A percentile compares a stretch with the other conserved stretches of the same genome.
Evolutionary conservation across 2,797 vertebrate species (phyloP).

Genomic region (Monodelphis domestica): DNA sequence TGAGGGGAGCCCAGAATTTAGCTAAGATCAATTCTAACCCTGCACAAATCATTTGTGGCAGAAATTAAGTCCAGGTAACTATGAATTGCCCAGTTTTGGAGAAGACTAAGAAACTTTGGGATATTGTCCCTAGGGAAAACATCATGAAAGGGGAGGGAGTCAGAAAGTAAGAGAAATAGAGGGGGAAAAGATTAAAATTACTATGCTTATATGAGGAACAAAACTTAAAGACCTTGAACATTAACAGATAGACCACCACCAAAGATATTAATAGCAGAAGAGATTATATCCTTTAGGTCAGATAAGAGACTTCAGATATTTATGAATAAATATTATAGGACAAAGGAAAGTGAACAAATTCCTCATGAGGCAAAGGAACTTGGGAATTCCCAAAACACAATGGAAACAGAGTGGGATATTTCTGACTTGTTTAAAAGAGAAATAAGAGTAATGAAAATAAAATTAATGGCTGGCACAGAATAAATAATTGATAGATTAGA

Average conservation of each 20-base stretch:
- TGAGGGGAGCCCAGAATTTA: background rate
- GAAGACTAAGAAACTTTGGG: background rate
- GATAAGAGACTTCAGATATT: background rate
- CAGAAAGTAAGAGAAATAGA: no score
- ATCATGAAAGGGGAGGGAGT: background rate
- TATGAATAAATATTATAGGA: background rate
- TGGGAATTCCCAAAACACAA: no score
- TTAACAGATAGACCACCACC: background rate
- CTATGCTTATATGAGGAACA: background rate
- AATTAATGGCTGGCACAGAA: no score
- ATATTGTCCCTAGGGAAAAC: background rate
- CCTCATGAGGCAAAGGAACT: no score
- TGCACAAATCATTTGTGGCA: background rate
- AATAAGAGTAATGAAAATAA: no score
- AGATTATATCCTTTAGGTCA: background rate
- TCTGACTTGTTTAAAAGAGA: no score
- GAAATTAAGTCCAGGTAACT: background rate
- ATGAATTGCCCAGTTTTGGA: background rate
- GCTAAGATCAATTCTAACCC: accelerated
- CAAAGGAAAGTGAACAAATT: no score
- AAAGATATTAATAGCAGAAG: background rate
- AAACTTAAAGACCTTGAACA: background rate
- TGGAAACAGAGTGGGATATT: no score
- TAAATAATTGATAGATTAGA: no score
- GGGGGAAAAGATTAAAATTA: background rate